Evolutionary conservation across 2,113 vertebrate species (phyloP).

Genomic region (Dasypus novemcinctus): DNA sequence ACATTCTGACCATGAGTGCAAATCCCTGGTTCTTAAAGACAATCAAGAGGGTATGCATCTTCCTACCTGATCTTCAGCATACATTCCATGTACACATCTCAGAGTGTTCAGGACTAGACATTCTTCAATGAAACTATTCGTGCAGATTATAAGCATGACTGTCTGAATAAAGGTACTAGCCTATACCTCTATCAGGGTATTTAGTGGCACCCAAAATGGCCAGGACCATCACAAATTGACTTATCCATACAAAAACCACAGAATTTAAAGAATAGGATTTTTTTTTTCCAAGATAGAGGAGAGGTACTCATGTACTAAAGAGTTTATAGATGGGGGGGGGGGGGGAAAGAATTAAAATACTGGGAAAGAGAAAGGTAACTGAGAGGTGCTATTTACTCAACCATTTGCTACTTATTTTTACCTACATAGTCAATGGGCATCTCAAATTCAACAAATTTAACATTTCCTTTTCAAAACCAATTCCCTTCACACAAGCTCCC

Average conservation of each 20-base stretch:
- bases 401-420: neutral
- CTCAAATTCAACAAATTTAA: neutral
- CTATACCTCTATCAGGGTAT: neutral
- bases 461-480: neutral
- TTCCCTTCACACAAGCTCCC: neutral
- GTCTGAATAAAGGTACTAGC: neutral
- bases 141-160: neutral
- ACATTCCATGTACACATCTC: neutral
- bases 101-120: neutral
- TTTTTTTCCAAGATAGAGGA: neutral
- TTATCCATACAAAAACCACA: neutral
- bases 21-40: neutral
- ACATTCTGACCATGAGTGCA: neutral
- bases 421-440: neutral
- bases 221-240: neutral
- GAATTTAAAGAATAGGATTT: neutral
- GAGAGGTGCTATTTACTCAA: neutral
- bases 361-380: neutral
- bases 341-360: neutral
- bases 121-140: neutral
- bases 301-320: neutral
- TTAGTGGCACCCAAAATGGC: neutral
- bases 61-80: neutral
- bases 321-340: neutral
- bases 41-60: neutral